These are phyloP conservation scores for Pomatostomus ruficeps DNA, from an alignment of 2,113 vertebrate genomes.

Conservation along the genomic window DNA sequence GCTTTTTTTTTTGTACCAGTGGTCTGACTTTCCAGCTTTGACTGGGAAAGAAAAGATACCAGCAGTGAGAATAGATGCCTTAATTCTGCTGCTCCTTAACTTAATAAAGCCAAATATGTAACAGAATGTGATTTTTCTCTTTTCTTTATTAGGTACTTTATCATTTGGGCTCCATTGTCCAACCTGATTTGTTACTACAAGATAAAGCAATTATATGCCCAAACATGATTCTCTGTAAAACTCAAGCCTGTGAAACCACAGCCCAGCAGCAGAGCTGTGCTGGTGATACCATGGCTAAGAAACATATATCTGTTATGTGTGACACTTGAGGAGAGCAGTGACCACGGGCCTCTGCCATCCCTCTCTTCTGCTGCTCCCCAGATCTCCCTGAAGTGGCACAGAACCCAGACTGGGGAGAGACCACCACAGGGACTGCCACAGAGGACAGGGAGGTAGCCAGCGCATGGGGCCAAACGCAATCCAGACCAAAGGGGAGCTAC, in stretches of 20 bases:
- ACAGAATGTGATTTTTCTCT: neutral
- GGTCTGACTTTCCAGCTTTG: neutral
- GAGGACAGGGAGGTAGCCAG: neutral
- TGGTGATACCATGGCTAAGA: neutral
- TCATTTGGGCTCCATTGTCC: neutral
- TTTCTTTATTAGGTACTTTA: neutral
- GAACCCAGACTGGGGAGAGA: neutral
- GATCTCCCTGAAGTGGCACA: neutral
- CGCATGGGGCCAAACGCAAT: accelerated
- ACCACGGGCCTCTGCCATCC: accelerated
- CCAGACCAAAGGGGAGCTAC: neutral
- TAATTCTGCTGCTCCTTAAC: neutral
- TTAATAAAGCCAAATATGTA: slow-evolving; percentile 8
- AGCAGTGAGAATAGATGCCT: neutral
- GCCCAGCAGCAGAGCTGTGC: neutral
- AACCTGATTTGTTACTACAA: neutral
- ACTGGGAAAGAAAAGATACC: neutral
- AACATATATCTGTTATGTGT: neutral
- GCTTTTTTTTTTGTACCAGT: neutral
- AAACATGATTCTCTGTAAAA: neutral
- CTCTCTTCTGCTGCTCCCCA: neutral
- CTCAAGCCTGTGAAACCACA: neutral
- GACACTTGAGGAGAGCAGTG: neutral
- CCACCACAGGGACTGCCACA: accelerated
- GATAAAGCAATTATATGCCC: neutral